phyloP scores from a whole-genome alignment of 2,888 invertebrate species.

The Eupithecia vulgata region DNA sequence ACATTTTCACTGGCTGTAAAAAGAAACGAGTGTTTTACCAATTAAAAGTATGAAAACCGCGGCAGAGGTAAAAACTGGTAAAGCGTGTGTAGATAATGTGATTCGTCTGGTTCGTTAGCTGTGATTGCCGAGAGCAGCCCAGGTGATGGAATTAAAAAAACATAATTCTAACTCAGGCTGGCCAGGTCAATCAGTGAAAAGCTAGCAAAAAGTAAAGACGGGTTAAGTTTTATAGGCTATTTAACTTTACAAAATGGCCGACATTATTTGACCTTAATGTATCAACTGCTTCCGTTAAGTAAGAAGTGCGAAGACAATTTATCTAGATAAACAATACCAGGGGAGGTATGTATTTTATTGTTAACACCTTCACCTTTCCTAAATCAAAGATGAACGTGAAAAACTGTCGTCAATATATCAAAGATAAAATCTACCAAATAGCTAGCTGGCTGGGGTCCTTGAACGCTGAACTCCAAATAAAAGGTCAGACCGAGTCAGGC shows the following conservation, averaged over 20 bases:
- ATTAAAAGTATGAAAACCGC: slow-evolving; percentile 43
- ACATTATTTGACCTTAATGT: background rate
- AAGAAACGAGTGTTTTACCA: slow-evolving; percentile 40
- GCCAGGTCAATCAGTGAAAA: background rate
- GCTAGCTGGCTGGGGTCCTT: background rate
- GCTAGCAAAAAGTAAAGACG: background rate
- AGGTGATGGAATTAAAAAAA: slow-evolving; percentile 38
- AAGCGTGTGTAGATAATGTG: slow-evolving; percentile 42
- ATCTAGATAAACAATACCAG: background rate
- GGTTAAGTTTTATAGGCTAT: background rate
- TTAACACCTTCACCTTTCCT: background rate
- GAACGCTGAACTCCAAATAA: slow-evolving; percentile 13
- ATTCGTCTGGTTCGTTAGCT: slow-evolving; percentile 45
- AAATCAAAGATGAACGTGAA: background rate
- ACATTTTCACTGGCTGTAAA: slow-evolving; percentile 13
- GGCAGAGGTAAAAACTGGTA: slow-evolving; percentile 38
- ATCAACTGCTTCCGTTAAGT: no score
- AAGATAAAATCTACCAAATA: background rate
- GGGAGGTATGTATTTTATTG: background rate
- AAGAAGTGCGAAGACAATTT: background rate
- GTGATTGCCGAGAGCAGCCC: slow-evolving; percentile 40
- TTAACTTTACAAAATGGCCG: background rate
- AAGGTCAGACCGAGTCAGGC: slow-evolving; percentile 15
- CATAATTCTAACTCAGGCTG: slow-evolving; percentile 9
- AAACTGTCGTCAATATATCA: background rate